Evolutionary conservation across 2,888 invertebrate genomes (phyloP).

Genomic region (Steromphala cineraria): DNA sequence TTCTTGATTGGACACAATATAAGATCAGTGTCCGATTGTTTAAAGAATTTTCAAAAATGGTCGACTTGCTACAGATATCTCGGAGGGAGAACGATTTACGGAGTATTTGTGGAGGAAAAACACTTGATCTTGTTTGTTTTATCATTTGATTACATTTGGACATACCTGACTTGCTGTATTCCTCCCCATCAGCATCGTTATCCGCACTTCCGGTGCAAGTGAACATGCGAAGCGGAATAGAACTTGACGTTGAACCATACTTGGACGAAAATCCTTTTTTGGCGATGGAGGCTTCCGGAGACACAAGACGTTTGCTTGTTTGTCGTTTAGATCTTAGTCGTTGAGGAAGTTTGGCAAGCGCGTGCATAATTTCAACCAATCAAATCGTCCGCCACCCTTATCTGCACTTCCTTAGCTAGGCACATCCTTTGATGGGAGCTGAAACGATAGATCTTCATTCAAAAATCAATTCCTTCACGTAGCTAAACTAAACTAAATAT

Average conservation of each 20-base stretch:
- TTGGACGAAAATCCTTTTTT: constrained; percentile 15
- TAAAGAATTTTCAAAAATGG: too few relatives aligned
- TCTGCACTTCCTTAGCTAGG: background rate
- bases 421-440: background rate
- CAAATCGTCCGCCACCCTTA: constrained; percentile 6
- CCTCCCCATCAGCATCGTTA: background rate
- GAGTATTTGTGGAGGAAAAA: too few relatives aligned
- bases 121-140: too few relatives aligned
- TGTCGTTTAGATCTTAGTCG: constrained; percentile 16
- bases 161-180: background rate
- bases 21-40: too few relatives aligned
- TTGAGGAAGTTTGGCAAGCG: constrained; percentile 14
- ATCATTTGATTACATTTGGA: too few relatives aligned
- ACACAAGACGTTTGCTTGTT: background rate
- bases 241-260: constrained; percentile 15
- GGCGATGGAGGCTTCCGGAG: constrained; percentile 10
- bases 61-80: too few relatives aligned
- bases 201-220: constrained; percentile 12
- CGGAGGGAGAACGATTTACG: too few relatives aligned
- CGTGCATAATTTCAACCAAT: constrained; percentile 20
- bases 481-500: too few relatives aligned
- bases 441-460: background rate
- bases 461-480: too few relatives aligned
- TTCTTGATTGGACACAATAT: too few relatives aligned
- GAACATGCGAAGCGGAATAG: constrained; percentile 21